Percentiles rank a stretch among this genome's conserved stretches.
These are phyloP conservation scores for Leucania comma DNA, from an alignment of 2,888 invertebrate genomes.

Conservation along the genomic window DNA sequence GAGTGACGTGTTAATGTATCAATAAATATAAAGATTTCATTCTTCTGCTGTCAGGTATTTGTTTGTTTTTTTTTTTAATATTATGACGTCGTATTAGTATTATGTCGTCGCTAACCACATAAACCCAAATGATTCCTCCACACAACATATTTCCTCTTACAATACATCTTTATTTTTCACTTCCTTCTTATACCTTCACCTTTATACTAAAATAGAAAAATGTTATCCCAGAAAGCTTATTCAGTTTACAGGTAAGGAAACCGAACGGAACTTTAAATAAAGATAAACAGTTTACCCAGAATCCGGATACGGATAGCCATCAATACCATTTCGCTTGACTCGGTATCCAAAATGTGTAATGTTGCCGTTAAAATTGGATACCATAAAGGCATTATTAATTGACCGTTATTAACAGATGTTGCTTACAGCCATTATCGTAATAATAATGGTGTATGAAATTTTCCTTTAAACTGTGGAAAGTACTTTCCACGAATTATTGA, in stretches of 20 bases:
- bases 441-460: constrained; percentile 51
- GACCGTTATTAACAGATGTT: constrained; percentile 59
- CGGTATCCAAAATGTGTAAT: constrained; percentile 50
- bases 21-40: too few relatives aligned
- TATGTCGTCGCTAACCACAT: background rate
- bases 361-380: constrained; percentile 45
- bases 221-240: constrained; percentile 32
- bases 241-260: constrained; percentile 23
- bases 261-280: constrained; percentile 33
- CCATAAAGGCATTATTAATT: constrained; percentile 61
- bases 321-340: constrained; percentile 19
- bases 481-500: constrained; percentile 16
- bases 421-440: constrained; percentile 44
- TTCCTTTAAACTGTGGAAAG: constrained; percentile 29
- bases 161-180: constrained; percentile 23
- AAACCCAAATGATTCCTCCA: background rate
- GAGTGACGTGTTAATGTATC: too few relatives aligned
- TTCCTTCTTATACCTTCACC: constrained; percentile 1
- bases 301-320: constrained; percentile 38
- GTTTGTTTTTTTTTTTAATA: background rate
- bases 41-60: too few relatives aligned
- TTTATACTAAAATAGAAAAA: constrained; percentile 31
- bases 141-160: background rate
- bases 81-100: background rate
- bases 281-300: constrained; percentile 37